Base-by-base conservation (phyloP, 2,113 vertebrate species). In the Carassius gibelio region DNA sequence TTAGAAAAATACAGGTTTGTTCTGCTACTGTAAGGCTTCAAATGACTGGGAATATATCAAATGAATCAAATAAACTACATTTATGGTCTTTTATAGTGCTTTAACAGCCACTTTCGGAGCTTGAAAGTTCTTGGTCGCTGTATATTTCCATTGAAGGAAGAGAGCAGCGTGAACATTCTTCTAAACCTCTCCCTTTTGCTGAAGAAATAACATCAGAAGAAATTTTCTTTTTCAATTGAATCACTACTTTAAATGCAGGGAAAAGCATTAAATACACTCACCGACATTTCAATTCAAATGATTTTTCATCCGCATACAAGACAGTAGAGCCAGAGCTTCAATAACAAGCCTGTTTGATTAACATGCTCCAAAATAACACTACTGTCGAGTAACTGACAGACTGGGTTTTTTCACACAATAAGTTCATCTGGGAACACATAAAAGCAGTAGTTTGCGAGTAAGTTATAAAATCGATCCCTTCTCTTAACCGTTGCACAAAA, bases 391-490 rank as follows among this genome's bases (percentile, higher is more conserved):
- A 78, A 66, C n/a, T 26, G 57, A 19, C 78, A 42, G 19, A 11
- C 17, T 11, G 30, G 45, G 17, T 8, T 80, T 64, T 79, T 26
- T 45, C 38, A 81, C 59, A 48, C 23, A 80, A 30, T 14, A 81
- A 68, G 79, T 81, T 81, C 68, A 50, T 81, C 9, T 50, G 17
- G 61, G 42, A 64, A 81, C 14, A 38, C 57, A 68, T 81, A 81
- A 81, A 80, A 68, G 62, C 26, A 69, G 45, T n/a, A 36, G 48
- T 34, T 81, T 52, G 17, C 4, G 9, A 81, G 80, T 8, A 36
- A 8, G 64, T 55, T 82, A 64, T 81, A 82, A 69, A 69, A 82
- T 82, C 64, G 80, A 69, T 69, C 80, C 26, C 5, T 48, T 69
- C 23, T 68, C 26, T 68, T 34, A 81, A 81, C 45, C 11, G 15